phyloP scores from a whole-genome alignment of 2,113 vertebrate species.

The Morphnarchus princeps region DNA sequence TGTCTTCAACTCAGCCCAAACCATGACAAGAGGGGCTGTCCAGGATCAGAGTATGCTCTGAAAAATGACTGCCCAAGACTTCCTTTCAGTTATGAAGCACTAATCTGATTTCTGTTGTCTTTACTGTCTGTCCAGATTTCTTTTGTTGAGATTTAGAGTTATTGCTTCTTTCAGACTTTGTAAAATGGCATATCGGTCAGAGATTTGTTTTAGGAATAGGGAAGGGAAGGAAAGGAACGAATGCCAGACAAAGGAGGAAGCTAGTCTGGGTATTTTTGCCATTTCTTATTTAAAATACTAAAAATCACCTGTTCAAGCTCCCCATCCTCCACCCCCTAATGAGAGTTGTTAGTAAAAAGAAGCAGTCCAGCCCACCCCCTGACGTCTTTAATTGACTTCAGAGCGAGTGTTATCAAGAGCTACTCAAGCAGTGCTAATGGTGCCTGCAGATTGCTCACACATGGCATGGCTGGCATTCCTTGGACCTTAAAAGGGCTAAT shows the following conservation, averaged over 20 bases:
- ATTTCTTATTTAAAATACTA: conserved; percentile 1
- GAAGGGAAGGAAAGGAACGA: not conserved
- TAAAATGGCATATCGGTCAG: not conserved
- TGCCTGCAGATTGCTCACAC: conserved; percentile 71
- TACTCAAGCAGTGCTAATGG: conserved; percentile 74
- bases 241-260: not conserved
- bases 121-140: not conserved
- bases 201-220: not conserved
- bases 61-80: not conserved
- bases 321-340: conserved; percentile 28
- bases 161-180: not conserved
- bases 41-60: not conserved
- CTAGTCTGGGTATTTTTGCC: not conserved
- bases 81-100: not conserved
- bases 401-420: conserved; percentile 66
- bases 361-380: conserved; percentile 60
- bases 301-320: conserved; percentile 53
- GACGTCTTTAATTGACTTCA: conserved; percentile 76
- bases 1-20: not conserved
- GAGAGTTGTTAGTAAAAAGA: conserved; percentile 54
- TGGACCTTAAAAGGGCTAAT: conserved; percentile 64
- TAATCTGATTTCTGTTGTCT: not conserved
- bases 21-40: not conserved
- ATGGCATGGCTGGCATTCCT: conserved; percentile 62
- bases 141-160: not conserved